phyloP scores from a whole-genome alignment of 92 coral and sea anemone genomes.

The Bergia puertoricense region DNA sequence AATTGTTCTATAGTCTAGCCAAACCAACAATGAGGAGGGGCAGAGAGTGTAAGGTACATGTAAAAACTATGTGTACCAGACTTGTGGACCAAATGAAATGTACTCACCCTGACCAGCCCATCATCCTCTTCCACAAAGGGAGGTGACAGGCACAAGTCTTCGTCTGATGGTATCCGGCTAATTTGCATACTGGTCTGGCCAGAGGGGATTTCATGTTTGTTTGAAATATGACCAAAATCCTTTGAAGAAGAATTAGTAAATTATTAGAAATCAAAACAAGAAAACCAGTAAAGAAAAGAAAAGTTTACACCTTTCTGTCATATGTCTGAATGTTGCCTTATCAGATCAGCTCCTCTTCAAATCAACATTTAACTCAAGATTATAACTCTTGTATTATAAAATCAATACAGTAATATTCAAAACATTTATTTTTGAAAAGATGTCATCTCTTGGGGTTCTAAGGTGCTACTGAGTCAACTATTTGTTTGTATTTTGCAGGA shows the following conservation, averaged over 20 bases:
- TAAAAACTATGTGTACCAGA: not conserved
- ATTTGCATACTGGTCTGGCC: conserved; percentile 86
- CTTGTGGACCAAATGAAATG: not conserved
- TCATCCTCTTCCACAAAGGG: conserved; percentile 96
- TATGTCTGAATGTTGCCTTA: not conserved
- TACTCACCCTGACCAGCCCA: conserved; percentile 78
- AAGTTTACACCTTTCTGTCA: not conserved
- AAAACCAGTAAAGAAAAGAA: not conserved
- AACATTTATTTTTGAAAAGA: not conserved
- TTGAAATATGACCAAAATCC: conserved; percentile 88
- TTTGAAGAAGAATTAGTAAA: conserved; percentile 14
- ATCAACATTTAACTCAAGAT: no score
- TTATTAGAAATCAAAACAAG: not conserved
- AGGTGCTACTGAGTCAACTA: no score
- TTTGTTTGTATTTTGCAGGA: no score
- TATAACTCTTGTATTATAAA: no score
- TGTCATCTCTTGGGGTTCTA: no score
- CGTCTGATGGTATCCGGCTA: conserved; percentile 96
- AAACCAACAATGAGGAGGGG: not conserved
- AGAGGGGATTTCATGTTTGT: conserved; percentile 82
- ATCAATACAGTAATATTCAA: no score
- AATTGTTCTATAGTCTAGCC: no score
- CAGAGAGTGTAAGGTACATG: not conserved
- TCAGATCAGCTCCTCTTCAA: no score
- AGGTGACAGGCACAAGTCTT: conserved; percentile 91